Base-by-base conservation (phyloP, 92 coral and sea anemone genomes). In the Zoanthus sociatus region DNA sequence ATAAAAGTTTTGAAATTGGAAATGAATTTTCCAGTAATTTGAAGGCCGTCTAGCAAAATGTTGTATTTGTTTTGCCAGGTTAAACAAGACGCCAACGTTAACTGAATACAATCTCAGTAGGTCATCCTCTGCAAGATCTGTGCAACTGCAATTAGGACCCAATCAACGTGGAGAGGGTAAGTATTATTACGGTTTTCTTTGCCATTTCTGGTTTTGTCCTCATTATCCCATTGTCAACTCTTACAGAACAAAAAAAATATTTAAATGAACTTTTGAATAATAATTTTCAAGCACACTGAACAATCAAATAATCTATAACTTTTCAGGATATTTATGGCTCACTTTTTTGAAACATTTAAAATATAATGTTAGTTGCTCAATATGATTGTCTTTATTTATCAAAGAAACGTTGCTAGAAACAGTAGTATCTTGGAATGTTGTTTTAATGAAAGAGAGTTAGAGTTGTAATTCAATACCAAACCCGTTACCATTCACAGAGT, bases 91-190 rank as follows among this genome's bases (percentile, higher is more conserved):
- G 8, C 85, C 85, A 13, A 37, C 85, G 6, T 17, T 66, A 63
- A 17, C 73, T 33, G 61, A 63, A 9, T 81, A 63, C 17, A 81
- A 81, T 73, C 33, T 46, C 44, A 81, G 85, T 70, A 81, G 61
- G 32, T 47, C 91, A 82, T 82, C 56, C 47, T 82, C 83, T 32
- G 93, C 93, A 9, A 86, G 67, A 70, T 74, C 86, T 13, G 67
- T 94, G 0, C 47, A 78, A 9, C 45, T 92, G 47, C 76, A 70
- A 11, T 48, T 94, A n/a, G n/a, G 83, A 15, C 66, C 87, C 7
- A 71, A 92, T 58, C 88, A 90, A 45, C 89, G 90, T 6, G 67
- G n/a, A 7, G 87, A 84, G 67, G 92, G 98, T 94, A 85, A 67
- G 82, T 82, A 8, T 11, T 7, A 5, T 37, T 37, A 0, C 42